These are phyloP conservation scores for Bombus sylvicola DNA, from an alignment of 1,140 invertebrate species.

Conservation along the genomic window DNA sequence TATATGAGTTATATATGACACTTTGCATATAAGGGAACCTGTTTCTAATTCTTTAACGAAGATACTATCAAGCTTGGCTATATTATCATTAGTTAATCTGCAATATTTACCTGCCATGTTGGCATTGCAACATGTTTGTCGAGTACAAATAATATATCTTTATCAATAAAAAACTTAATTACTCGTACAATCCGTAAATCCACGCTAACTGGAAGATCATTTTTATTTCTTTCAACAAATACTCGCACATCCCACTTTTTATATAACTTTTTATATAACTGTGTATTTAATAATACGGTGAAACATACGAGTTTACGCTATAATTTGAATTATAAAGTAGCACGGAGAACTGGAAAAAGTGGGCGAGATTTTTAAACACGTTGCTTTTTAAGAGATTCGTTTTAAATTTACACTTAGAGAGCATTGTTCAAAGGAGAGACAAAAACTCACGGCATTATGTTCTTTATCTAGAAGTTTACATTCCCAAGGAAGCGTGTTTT, in stretches of 20 bases:
- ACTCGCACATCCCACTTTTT: background rate
- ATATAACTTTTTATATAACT: background rate
- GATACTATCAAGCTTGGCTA: background rate
- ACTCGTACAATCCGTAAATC: background rate
- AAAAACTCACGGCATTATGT: conserved; percentile 12
- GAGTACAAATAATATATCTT: background rate
- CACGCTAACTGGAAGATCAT: background rate
- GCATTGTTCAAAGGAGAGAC: background rate
- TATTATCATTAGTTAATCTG: background rate
- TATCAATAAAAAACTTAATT: background rate
- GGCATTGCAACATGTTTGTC: background rate
- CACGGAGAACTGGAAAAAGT: background rate
- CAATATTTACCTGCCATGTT: background rate
- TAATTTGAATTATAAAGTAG: background rate
- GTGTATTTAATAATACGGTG: background rate
- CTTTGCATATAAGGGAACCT: no score
- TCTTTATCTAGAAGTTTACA: conserved; percentile 29
- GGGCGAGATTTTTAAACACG: background rate
- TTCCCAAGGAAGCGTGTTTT: conserved; percentile 32
- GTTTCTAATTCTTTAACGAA: background rate
- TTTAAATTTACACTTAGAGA: conserved; percentile 36
- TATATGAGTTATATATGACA: no score
- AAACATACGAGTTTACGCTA: background rate
- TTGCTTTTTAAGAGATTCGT: conserved; percentile 5
- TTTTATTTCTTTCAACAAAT: background rate